phyloP scores from a whole-genome alignment of 2,888 invertebrate genomes.

The Temnothorax rugatulus region DNA sequence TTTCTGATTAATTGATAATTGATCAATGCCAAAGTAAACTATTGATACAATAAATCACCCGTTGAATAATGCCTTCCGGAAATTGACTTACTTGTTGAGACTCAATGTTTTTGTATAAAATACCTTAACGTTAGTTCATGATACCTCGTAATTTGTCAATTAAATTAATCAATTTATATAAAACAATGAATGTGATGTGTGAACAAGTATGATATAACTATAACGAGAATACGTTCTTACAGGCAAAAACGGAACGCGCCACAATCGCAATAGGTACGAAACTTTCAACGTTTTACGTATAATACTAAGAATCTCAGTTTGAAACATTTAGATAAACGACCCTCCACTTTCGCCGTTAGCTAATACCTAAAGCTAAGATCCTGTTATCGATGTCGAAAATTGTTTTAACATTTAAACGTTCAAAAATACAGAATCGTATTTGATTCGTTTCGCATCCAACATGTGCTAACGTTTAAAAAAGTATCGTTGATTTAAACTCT shows the following conservation, averaged over 20 bases:
- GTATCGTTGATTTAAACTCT: slow-evolving; percentile 48
- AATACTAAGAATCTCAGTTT: slow-evolving; percentile 54
- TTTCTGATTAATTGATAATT: not conserved
- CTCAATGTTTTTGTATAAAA: slow-evolving; percentile 15
- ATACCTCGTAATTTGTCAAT: not conserved
- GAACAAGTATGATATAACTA: slow-evolving; percentile 32
- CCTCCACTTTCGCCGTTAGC: slow-evolving; percentile 1
- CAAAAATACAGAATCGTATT: slow-evolving; percentile 50
- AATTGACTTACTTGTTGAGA: not conserved
- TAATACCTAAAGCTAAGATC: slow-evolving; percentile 46
- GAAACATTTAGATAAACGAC: slow-evolving; percentile 47
- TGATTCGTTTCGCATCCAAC: slow-evolving; percentile 45
- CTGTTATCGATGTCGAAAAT: slow-evolving; percentile 38
- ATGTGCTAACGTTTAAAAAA: slow-evolving; percentile 45
- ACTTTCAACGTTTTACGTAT: slow-evolving; percentile 48
- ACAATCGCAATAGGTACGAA: slow-evolving; percentile 28
- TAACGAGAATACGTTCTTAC: slow-evolving; percentile 33
- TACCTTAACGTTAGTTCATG: not conserved
- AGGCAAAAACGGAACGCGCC: slow-evolving; percentile 9
- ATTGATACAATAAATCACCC: slow-evolving; percentile 4
- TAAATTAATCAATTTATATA: slow-evolving; percentile 16
- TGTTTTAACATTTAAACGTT: slow-evolving; percentile 44
- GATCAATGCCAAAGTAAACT: not conserved
- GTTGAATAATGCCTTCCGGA: not conserved
- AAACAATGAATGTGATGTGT: slow-evolving; percentile 15